Evolutionary conservation across 2,113 vertebrate species (phyloP).

Genomic region (Lamprotornis superbus): DNA sequence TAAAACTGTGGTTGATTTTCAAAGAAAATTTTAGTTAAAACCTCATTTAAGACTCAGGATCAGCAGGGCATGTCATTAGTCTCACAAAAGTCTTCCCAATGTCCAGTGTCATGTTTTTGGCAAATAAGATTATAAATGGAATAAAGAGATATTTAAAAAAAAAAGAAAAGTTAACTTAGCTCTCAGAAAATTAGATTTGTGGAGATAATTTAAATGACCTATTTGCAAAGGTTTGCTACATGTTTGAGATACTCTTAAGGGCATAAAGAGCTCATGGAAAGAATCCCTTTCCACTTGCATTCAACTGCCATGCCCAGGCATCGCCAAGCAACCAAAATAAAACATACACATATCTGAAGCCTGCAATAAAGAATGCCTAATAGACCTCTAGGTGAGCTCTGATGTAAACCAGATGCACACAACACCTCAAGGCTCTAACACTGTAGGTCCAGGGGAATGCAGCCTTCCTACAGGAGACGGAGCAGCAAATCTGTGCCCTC

Average conservation of each 20-base stretch:
- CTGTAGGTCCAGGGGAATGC: background rate
- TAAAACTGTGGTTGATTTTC: background rate
- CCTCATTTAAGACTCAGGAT: background rate
- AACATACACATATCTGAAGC: background rate
- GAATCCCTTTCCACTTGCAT: background rate
- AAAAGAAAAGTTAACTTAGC: background rate
- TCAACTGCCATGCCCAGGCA: background rate
- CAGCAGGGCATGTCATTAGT: background rate
- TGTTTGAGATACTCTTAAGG: background rate
- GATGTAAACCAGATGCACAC: background rate
- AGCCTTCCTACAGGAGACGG: background rate
- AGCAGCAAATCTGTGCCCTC: background rate
- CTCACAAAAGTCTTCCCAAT: background rate
- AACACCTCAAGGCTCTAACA: background rate
- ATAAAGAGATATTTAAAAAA: background rate
- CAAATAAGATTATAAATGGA: background rate
- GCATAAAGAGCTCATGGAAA: fast-evolving
- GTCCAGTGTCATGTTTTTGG: background rate
- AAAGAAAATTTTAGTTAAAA: background rate
- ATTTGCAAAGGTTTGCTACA: background rate
- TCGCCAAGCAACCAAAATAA: background rate
- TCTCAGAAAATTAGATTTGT: background rate
- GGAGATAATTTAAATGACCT: background rate
- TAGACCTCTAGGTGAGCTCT: background rate
- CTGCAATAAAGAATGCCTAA: background rate